Evolutionary conservation across 2,113 vertebrate genomes (phyloP).

Genomic region (Corythaixoides concolor): DNA sequence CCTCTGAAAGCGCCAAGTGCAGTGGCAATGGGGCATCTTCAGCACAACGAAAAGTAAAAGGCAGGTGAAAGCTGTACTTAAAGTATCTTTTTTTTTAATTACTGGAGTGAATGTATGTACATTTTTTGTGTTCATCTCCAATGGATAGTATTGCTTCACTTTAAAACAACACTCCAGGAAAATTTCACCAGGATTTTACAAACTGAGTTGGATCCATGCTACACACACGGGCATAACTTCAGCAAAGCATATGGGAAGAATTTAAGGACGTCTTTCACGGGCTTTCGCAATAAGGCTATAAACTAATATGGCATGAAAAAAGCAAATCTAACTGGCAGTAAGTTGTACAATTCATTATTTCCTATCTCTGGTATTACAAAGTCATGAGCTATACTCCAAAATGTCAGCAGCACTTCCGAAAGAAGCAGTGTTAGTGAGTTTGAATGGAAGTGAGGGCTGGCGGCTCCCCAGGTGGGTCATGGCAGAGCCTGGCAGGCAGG

Average conservation of each 20-base stretch:
- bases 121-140: background rate
- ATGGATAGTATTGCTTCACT: background rate
- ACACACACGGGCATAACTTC: background rate
- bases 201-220: background rate
- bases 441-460: background rate
- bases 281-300: background rate
- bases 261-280: background rate
- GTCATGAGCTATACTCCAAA: background rate
- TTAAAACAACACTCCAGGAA: background rate
- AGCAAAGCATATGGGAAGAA: background rate
- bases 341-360: background rate
- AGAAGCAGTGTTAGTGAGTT: background rate
- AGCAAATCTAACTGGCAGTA: background rate
- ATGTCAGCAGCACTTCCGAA: background rate
- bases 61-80: background rate
- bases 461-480: rapidly evolving
- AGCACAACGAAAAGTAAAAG: background rate
- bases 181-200: background rate
- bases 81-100: background rate
- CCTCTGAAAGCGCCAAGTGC: background rate
- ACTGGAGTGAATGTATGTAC: background rate
- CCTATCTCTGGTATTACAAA: background rate
- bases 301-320: background rate
- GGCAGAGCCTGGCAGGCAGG: background rate
- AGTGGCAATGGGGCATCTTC: background rate